Conservation (phyloP, 2,888 invertebrate species). For the Plagodis dolabraria region DNA sequence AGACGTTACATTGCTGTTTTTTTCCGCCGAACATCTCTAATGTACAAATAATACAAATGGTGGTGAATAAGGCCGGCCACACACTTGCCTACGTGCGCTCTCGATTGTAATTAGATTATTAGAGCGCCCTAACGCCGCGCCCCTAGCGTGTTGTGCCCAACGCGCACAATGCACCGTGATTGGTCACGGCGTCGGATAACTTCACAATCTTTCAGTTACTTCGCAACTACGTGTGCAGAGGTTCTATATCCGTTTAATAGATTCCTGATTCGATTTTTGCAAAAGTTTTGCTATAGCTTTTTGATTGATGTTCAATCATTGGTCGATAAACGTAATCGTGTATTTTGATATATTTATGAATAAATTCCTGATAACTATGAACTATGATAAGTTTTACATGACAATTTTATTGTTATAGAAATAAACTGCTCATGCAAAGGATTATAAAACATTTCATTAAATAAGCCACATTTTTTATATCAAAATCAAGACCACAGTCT, state of each 20-base stretch:
- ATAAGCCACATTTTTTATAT: neutral
- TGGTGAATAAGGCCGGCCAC: constrained; percentile 32
- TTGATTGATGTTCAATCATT: constrained; percentile 3
- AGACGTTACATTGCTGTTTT: too few relatives aligned
- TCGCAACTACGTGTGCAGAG: constrained; percentile 27
- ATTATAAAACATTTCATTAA: neutral
- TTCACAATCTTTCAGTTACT: constrained; percentile 35
- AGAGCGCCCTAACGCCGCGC: constrained; percentile 12
- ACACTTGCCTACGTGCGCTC: constrained; percentile 45
- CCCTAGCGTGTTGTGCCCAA: constrained; percentile 10
- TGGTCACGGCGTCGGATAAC: constrained; percentile 56
- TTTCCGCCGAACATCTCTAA: too few relatives aligned
- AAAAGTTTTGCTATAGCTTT: constrained; percentile 10
- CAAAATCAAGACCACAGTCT: too few relatives aligned
- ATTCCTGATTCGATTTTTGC: constrained; percentile 19
- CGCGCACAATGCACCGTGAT: constrained; percentile 71
- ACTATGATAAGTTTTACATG: too few relatives aligned
- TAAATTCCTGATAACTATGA: too few relatives aligned
- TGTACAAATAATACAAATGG: too few relatives aligned
- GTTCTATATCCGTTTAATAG: constrained; percentile 24
- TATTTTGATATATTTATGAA: too few relatives aligned
- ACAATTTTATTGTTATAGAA: too few relatives aligned
- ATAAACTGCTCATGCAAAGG: neutral
- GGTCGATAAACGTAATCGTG: too few relatives aligned
- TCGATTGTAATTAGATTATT: constrained; percentile 48